These are phyloP conservation scores for Bombus confusus DNA, from an alignment of 1,140 invertebrate species.

Conservation along the genomic window DNA sequence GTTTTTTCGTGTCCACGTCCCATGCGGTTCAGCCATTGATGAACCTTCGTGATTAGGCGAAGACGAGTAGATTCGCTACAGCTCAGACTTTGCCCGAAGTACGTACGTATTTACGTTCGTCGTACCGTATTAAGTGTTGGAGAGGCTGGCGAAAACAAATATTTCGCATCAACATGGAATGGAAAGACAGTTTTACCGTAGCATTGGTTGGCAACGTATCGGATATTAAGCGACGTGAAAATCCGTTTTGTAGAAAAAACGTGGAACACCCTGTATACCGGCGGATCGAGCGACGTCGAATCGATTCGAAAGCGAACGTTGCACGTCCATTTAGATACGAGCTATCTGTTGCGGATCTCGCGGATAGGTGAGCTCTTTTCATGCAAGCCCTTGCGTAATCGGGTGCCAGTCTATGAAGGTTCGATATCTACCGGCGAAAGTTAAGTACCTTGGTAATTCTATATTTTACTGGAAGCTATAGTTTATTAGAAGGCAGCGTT, in stretches of 20 bases:
- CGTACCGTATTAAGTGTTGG: too few species aligned
- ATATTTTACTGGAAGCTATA: neutral
- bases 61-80: too few species aligned
- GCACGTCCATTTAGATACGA: slow-evolving; percentile 4
- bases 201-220: too few species aligned
- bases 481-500: neutral
- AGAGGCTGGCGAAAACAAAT: too few species aligned
- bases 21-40: too few species aligned
- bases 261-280: neutral
- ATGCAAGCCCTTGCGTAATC: slow-evolving; percentile 1
- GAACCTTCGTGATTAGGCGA: too few species aligned
- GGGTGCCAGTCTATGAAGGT: slow-evolving; percentile 9
- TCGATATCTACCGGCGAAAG: slow-evolving; percentile 26
- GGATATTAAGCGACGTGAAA: too few species aligned
- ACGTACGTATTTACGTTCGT: too few species aligned
- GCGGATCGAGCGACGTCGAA: neutral
- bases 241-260: neutral
- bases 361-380: slow-evolving; percentile 20
- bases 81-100: too few species aligned
- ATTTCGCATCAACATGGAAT: too few species aligned
- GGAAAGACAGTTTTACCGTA: too few species aligned
- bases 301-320: neutral
- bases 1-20: too few species aligned
- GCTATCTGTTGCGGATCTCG: slow-evolving; percentile 17
- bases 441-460: slow-evolving; percentile 22